phyloP scores from a whole-genome alignment of 2,113 vertebrate genomes.

The Ptychochromis oligacanthus region DNA sequence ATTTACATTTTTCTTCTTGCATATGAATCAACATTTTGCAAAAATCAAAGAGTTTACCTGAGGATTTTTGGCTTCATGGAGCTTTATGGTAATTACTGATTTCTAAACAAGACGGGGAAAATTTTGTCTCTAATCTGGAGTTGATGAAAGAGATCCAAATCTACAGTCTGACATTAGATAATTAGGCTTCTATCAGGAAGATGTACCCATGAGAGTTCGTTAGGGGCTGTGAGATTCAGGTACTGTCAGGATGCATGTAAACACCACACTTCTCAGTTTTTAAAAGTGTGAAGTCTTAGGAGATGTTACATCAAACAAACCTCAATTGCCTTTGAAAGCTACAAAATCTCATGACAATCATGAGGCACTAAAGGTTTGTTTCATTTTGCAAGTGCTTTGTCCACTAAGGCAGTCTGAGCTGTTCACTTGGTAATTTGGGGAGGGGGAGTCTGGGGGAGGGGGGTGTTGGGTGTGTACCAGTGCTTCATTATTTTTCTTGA shows the following conservation, averaged over 20 bases:
- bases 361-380: not conserved
- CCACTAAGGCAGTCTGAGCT: not conserved
- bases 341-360: constrained; percentile 7
- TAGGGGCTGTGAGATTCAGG: not conserved
- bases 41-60: not conserved
- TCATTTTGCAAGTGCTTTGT: not conserved
- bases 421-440: not conserved
- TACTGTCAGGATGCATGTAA: not conserved
- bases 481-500: not conserved
- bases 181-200: not conserved
- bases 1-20: not conserved
- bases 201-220: not conserved
- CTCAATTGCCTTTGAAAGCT: not conserved
- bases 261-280: not conserved
- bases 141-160: not conserved
- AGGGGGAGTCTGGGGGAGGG: too few species aligned
- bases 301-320: constrained; percentile 6
- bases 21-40: not conserved
- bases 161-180: constrained; percentile 8
- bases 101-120: not conserved
- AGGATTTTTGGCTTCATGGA: not conserved
- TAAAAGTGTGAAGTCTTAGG: not conserved
- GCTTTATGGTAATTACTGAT: constrained; percentile 6
- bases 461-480: not conserved
- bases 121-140: not conserved